These are phyloP conservation scores for Todiramphus saurophagus DNA, from an alignment of 2,113 vertebrate genomes.

Conservation along the genomic window DNA sequence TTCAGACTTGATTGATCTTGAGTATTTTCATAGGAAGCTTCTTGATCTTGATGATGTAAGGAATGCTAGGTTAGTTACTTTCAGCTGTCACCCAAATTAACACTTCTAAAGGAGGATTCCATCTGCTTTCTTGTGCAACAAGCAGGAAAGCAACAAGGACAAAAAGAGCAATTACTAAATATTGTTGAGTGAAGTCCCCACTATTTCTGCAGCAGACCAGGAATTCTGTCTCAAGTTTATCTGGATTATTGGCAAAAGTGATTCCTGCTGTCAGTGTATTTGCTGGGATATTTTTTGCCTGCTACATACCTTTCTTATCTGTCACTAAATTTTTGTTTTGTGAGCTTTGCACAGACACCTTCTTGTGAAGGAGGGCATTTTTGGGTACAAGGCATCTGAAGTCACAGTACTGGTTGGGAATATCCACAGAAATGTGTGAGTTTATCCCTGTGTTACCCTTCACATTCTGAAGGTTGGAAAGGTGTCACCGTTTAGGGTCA, in stretches of 20 bases:
- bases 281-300: neutral
- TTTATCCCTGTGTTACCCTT: neutral
- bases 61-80: neutral
- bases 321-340: neutral
- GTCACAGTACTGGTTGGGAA: neutral
- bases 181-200: neutral
- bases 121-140: neutral
- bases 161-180: neutral
- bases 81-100: neutral
- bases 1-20: neutral
- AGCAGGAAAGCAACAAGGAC: neutral
- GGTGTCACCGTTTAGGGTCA: no score
- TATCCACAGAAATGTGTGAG: accelerated
- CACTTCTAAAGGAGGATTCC: neutral
- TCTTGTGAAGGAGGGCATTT: neutral
- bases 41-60: neutral
- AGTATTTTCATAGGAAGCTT: neutral
- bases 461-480: neutral
- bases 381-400: neutral
- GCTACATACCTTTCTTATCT: neutral
- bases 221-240: neutral
- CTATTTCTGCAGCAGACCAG: neutral
- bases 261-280: neutral
- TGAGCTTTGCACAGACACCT: neutral
- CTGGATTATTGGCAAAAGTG: neutral